These are phyloP conservation scores for Sycophila texana DNA, from an alignment of 2,888 invertebrate species.

Conservation along the genomic window DNA sequence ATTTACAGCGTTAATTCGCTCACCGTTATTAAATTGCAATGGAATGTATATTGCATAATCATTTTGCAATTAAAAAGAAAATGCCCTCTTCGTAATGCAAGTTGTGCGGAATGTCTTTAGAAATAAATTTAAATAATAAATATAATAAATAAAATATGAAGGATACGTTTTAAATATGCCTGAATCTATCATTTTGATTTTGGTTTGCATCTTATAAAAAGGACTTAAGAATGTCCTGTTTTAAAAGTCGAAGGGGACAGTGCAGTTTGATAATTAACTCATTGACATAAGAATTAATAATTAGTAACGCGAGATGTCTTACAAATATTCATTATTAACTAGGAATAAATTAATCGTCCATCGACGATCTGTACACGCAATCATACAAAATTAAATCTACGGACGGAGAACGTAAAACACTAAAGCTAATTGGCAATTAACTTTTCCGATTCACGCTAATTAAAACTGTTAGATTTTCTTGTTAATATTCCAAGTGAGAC, in stretches of 20 bases:
- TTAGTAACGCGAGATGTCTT: conserved; percentile 34
- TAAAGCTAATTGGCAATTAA: conserved; percentile 63
- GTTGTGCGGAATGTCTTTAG: conserved; percentile 49
- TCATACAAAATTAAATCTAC: conserved; percentile 73
- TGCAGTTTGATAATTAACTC: conserved; percentile 32
- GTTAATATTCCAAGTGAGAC: conserved; percentile 24
- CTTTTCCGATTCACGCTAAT: conserved; percentile 53
- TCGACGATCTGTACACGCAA: conserved; percentile 68
- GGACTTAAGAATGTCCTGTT: conserved; percentile 16
- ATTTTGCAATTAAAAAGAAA: conserved; percentile 27
- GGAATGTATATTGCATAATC: conserved; percentile 48
- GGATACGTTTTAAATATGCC: conserved; percentile 32
- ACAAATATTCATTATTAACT: conserved; percentile 34
- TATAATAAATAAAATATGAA: conserved; percentile 50
- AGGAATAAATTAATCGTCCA: conserved; percentile 54
- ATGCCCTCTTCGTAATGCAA: conserved; percentile 41
- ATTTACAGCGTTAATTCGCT: conserved; percentile 25
- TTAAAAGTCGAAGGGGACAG: conserved; percentile 19
- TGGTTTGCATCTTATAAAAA: conserved; percentile 30
- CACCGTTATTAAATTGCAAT: conserved; percentile 11
- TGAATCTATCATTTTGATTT: conserved; percentile 38
- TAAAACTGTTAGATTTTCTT: conserved; percentile 26
- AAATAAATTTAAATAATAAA: conserved; percentile 25
- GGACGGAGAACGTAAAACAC: conserved; percentile 73
- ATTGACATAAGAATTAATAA: conserved; percentile 19